These are phyloP conservation scores for Pristis pectinata DNA, from an alignment of 2,797 vertebrate species.

Conservation along the genomic window DNA sequence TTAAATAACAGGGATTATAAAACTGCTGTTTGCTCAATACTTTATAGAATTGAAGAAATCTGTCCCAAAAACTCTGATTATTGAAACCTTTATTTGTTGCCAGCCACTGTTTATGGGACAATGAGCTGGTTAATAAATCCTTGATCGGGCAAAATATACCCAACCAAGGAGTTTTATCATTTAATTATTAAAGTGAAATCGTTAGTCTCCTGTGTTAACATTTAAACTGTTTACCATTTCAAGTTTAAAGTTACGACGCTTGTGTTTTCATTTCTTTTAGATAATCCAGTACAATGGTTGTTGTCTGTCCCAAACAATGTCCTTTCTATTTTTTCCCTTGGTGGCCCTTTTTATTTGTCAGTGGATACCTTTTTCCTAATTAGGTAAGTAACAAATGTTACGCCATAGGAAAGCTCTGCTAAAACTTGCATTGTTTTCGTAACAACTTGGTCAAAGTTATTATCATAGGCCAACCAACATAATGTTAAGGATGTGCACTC, in stretches of 20 bases:
- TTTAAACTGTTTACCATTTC: neutral
- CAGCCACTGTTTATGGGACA: neutral
- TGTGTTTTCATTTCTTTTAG: conserved; percentile 50
- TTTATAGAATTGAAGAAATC: neutral
- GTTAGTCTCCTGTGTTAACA: neutral
- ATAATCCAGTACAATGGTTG: conserved; percentile 70
- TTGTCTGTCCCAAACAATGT: conserved; percentile 57
- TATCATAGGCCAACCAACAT: too few species aligned
- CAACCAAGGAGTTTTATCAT: neutral
- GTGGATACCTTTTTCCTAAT: conserved; percentile 77
- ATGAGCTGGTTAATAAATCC: neutral
- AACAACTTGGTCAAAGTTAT: too few species aligned
- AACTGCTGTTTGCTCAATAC: neutral
- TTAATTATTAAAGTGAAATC: neutral
- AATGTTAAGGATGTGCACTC: too few species aligned
- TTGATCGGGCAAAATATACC: neutral
- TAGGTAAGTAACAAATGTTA: conserved; percentile 56
- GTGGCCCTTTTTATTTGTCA: conserved; percentile 72
- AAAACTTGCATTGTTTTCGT: neutral
- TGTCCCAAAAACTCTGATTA: neutral
- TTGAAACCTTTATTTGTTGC: neutral
- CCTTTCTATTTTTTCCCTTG: conserved; percentile 59
- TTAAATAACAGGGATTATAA: neutral
- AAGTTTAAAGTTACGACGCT: neutral
- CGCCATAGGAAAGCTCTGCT: neutral